Percentiles rank a stretch among this genome's conserved stretches.
Evolutionary conservation across 23 tunicate genomes (phyloP).

Genomic region (Ciona savignyi): DNA sequence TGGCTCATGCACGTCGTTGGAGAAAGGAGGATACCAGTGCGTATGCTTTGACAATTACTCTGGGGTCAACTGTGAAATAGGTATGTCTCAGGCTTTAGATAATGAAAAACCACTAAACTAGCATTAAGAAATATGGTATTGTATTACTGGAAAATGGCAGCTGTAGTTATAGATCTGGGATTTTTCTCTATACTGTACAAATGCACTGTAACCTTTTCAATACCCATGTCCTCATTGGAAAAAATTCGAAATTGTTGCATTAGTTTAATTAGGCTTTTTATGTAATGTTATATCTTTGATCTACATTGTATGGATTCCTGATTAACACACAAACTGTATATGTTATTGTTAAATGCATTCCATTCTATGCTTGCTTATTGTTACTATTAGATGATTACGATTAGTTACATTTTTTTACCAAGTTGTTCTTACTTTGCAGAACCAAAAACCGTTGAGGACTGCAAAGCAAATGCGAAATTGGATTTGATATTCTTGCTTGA

Average conservation of each 20-base stretch:
- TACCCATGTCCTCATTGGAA: no score
- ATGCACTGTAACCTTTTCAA: no score
- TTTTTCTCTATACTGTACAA: no score
- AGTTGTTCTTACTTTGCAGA: neutral
- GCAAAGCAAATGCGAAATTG: slow-evolving; percentile 23
- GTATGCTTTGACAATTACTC: slow-evolving; percentile 25
- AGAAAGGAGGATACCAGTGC: slow-evolving; percentile 19
- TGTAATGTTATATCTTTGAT: neutral
- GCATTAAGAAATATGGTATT: no score
- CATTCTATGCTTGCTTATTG: neutral
- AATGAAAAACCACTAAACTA: no score
- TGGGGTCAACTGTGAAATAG: slow-evolving; percentile 43
- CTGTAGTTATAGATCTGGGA: no score
- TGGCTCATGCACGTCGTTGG: slow-evolving; percentile 22
- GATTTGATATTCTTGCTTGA: slow-evolving; percentile 44
- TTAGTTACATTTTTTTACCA: no score
- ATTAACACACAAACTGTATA: neutral
- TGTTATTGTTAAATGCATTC: no score
- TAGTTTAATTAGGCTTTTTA: no score
- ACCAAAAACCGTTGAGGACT: slow-evolving; percentile 23
- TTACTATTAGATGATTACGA: no score
- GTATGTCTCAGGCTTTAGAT: slow-evolving; percentile 10
- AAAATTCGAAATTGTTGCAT: no score
- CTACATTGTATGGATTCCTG: neutral
- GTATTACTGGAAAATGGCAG: no score